These are phyloP conservation scores for Tragulus kanchil DNA, from an alignment of 2,113 vertebrate species.

Conservation along the genomic window DNA sequence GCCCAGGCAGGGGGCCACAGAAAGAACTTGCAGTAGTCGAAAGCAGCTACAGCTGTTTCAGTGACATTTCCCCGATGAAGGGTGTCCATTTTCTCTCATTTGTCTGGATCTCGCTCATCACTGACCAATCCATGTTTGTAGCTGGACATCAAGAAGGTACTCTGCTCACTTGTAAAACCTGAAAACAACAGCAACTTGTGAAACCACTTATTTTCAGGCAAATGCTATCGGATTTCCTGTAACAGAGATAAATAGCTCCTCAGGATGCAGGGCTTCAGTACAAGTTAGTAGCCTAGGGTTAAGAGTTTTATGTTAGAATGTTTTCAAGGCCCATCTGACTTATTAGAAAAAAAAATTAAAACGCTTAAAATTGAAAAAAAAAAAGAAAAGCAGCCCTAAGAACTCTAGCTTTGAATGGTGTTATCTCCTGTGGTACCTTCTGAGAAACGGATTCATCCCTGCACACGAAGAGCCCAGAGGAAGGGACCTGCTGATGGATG, in stretches of 20 bases:
- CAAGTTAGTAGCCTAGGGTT: not conserved
- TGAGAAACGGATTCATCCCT: not conserved
- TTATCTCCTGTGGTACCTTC: not conserved
- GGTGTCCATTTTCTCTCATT: not conserved
- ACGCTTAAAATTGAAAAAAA: not conserved
- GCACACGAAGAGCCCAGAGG: too few relatives aligned
- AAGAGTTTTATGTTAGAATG: not conserved
- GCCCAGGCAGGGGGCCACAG: not conserved
- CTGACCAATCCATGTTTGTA: not conserved
- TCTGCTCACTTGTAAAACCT: constrained; percentile 75
- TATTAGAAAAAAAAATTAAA: not conserved
- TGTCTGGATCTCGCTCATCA: not conserved
- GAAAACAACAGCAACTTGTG: constrained; percentile 48
- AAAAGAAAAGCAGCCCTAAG: not conserved
- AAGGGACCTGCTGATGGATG: not conserved
- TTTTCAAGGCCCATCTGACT: not conserved
- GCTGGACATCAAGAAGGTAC: not conserved
- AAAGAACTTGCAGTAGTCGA: not conserved
- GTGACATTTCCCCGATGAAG: not conserved
- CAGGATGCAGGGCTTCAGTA: not conserved
- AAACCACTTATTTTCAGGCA: constrained; percentile 27
- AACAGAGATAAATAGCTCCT: not conserved
- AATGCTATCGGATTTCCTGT: not conserved
- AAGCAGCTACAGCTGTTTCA: not conserved
- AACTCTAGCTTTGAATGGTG: not conserved